Conservation (phyloP, 1,140 invertebrate genomes). For the Vanessa atalanta region DNA sequence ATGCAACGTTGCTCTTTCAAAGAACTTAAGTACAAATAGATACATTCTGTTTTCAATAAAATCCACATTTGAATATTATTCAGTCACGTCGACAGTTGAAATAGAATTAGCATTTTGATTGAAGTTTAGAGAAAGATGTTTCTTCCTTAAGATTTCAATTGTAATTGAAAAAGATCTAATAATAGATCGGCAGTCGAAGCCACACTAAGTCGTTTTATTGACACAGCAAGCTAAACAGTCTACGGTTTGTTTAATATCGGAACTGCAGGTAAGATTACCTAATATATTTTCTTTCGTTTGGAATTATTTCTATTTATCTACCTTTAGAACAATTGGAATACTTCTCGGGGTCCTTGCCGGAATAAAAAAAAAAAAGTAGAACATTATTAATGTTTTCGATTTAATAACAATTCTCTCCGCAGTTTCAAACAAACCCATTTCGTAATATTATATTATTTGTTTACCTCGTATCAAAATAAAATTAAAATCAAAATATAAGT, state of each 20-base stretch:
- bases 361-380: no score
- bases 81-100: slow-evolving; percentile 13
- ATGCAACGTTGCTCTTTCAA: not conserved
- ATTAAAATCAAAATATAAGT: no score
- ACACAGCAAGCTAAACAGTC: not conserved
- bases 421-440: no score
- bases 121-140: slow-evolving; percentile 13
- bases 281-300: not conserved
- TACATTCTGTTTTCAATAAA: slow-evolving; percentile 5
- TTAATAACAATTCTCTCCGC: no score
- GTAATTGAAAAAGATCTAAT: slow-evolving; percentile 6
- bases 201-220: slow-evolving; percentile 5
- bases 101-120: slow-evolving; percentile 22
- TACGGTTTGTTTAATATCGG: not conserved
- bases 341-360: no score
- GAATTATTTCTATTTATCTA: no score
- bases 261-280: not conserved
- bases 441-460: no score
- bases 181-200: not conserved
- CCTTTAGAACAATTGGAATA: no score
- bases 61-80: slow-evolving; percentile 6
- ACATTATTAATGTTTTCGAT: no score
- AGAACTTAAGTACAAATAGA: not conserved
- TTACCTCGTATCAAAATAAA: no score
- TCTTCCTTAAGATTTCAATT: slow-evolving; percentile 14